Base-by-base conservation (phyloP, 2,888 invertebrate genomes). In the Mesodorylaimus sp. region DNA sequence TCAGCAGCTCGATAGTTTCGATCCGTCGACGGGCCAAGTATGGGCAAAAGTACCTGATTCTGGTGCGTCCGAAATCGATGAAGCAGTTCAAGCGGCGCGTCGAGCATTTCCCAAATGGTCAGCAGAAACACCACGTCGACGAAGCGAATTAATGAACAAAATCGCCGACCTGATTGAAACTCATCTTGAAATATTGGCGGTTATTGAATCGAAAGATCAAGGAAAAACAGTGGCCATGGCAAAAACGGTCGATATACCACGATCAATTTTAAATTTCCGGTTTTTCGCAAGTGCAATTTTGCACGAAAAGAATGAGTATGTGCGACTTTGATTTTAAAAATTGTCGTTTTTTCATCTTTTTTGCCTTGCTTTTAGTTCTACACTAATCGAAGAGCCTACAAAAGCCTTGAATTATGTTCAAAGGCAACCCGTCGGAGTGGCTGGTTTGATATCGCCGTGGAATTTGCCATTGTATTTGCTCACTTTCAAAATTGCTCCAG, bases 391-490 rank as follows among this genome's bases (percentile, higher is more conserved):
- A 5, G 56, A 58, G 46, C 57, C 60, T 1, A 45, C 55, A 7
- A 52, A 57, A 19, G 63, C 67, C 2, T 44, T 75, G 2, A 73
- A 73, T 59, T 75, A 74, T 59, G 72, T 71, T 0, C 56, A 64
- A 7, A 64, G 68, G 39, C 61, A 66, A 37, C 71, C 75, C 5
- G 64, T 74, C 16, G 75, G 75, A 7, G 74, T 75, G 25, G 73
- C 72, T 0, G 74, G 68, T 0, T 62, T 74, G 21, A 74, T 75
- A 52, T 67, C 69, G 50, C 75, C 75, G 0, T 75, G 75, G 75
- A 75, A 75, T 60, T 65, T 75, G 1, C 75, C 75, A 0, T 58
- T 75, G 25, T 75, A 75, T 56, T 61, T 75, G 55, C 61, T 75
- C 1, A 71, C 72, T n/a, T 75, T 75, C 61, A 75, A 75, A 56